Evolutionary conservation across 2,797 vertebrate species (phyloP).

Genomic region (Zonotrichia albicollis): DNA sequence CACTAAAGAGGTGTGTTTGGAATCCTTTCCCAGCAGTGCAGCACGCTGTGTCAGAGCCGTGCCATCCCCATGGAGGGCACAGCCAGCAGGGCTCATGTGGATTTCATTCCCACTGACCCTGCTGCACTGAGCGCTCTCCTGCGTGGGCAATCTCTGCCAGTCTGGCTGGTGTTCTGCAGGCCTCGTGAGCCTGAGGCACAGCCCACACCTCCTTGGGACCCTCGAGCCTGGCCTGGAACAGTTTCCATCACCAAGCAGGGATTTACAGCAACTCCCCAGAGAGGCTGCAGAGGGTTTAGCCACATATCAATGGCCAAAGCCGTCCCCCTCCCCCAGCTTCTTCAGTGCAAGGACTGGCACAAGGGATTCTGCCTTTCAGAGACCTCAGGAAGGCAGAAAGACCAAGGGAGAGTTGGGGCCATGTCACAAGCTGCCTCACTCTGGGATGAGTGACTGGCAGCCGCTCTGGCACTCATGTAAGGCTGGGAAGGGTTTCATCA

Average conservation of each 20-base stretch:
- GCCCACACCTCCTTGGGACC: not conserved
- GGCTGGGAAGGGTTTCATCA: too few species aligned
- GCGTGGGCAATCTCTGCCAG: not conserved
- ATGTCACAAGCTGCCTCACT: not conserved
- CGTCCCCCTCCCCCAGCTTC: accelerated
- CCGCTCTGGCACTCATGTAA: too few species aligned
- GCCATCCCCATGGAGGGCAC: not conserved
- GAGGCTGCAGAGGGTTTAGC: not conserved
- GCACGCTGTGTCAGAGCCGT: not conserved
- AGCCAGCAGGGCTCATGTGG: accelerated
- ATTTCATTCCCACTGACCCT: not conserved
- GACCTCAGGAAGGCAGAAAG: not conserved
- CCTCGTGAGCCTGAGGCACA: not conserved
- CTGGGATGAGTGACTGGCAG: too few species aligned
- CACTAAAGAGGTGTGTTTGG: accelerated
- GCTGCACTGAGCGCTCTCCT: not conserved
- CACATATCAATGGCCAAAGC: too few species aligned
- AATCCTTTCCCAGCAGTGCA: not conserved
- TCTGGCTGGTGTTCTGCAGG: not conserved
- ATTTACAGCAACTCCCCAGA: not conserved
- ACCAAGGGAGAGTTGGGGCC: not conserved
- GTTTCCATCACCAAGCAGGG: not conserved
- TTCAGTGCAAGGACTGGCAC: not conserved
- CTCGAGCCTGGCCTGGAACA: not conserved
- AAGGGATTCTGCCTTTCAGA: not conserved